A percentile compares a stretch with the other conserved stretches of the same genome.
Evolutionary conservation across 1,140 invertebrate species (phyloP).

Genomic region (Cydia splendana): DNA sequence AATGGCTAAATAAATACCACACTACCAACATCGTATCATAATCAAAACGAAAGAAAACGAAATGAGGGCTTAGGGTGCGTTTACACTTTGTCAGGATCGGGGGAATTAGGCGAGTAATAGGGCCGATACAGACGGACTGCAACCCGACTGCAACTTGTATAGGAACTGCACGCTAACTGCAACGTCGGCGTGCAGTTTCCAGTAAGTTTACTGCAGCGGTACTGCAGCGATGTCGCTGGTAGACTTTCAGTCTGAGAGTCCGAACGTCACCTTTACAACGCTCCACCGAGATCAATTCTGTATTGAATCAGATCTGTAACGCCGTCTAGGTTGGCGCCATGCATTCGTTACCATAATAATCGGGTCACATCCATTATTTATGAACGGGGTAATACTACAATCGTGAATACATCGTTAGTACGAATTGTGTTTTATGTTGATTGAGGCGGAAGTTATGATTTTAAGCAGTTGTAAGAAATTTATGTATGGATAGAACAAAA

Average conservation of each 20-base stretch:
- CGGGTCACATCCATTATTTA: conserved; percentile 32
- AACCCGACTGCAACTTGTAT: too few species aligned
- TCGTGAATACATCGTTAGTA: conserved; percentile 27
- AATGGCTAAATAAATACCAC: conserved; percentile 19
- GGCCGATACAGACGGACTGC: too few species aligned
- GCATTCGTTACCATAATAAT: conserved; percentile 32
- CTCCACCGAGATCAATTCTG: conserved; percentile 16
- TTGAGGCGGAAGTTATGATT: background rate
- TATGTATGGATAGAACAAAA: too few species aligned
- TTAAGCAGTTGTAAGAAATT: background rate
- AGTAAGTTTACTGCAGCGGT: too few species aligned
- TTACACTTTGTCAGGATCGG: too few species aligned
- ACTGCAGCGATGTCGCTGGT: too few species aligned
- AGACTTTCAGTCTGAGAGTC: background rate
- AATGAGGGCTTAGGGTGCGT: background rate
- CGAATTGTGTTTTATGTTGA: conserved; percentile 13
- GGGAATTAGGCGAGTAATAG: too few species aligned
- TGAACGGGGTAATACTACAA: conserved; percentile 28
- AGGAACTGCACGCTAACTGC: too few species aligned
- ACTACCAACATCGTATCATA: background rate
- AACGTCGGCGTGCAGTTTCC: too few species aligned
- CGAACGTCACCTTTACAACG: background rate
- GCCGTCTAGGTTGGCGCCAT: conserved; percentile 26
- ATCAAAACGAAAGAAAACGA: background rate
- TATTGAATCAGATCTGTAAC: conserved; percentile 21